Conservation (phyloP, 1,140 invertebrate genomes). For the Drosophila jambulina region DNA sequence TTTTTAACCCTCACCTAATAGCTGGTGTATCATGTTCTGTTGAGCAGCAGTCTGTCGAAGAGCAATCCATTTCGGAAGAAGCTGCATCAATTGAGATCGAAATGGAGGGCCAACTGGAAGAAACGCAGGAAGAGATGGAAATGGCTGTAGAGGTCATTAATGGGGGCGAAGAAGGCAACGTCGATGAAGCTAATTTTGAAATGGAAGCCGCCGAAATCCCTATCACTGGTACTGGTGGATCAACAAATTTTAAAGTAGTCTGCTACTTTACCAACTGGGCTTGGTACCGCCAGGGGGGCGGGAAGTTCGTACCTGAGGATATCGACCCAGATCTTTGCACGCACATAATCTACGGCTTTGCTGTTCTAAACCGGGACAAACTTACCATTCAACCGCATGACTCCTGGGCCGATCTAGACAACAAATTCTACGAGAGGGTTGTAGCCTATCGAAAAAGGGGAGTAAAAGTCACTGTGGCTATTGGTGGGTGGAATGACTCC, state of each 20-base stretch:
- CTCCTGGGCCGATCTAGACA: conserved; percentile 95
- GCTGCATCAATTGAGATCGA: conserved; percentile 44
- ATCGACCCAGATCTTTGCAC: conserved; percentile 94
- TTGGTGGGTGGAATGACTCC: conserved; percentile 96
- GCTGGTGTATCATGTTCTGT: conserved; percentile 59
- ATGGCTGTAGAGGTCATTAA: conserved; percentile 25
- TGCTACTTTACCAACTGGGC: conserved; percentile 98
- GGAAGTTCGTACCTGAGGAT: conserved; percentile 93
- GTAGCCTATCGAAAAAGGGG: conserved; percentile 90
- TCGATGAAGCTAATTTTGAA: conserved; percentile 57
- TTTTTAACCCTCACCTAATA: conserved; percentile 2
- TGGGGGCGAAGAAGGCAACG: conserved; percentile 33
- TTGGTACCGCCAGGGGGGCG: conserved; percentile 92
- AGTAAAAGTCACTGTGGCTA: conserved; percentile 92
- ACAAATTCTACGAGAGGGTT: conserved; percentile 94
- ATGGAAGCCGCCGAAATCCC: conserved; percentile 26
- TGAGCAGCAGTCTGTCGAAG: conserved; percentile 50
- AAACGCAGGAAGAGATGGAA: conserved; percentile 17
- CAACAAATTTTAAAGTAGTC: conserved; percentile 89
- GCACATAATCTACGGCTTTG: conserved; percentile 96
- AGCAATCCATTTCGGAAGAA: conserved; percentile 49
- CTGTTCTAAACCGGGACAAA: conserved; percentile 91
- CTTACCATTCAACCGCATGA: conserved; percentile 94
- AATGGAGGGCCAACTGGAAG: conserved; percentile 13
- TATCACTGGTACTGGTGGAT: neutral